Base-by-base conservation (phyloP, 2,797 vertebrate species). In the Siniperca undulata region DNA sequence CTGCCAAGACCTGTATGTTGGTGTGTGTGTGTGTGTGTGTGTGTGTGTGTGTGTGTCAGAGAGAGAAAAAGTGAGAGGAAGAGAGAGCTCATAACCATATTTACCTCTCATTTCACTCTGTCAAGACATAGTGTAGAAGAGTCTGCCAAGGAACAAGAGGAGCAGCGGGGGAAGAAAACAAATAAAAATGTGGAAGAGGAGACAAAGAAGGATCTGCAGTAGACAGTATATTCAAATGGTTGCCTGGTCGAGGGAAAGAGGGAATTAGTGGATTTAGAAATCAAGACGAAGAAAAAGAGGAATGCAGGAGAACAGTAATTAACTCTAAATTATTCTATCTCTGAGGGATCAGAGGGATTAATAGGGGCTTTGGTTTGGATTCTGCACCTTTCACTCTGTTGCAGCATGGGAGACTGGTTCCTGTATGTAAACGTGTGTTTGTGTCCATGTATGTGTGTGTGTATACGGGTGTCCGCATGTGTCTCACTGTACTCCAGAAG, bases 321-420 rank as follows among this genome's bases (percentile, higher is more conserved):
- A 94, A 92, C 78, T 91, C 88, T 87, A 89, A 93, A 92, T 93
- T 93, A 88, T 93, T 92, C 88, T 91, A 92, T 93, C 93, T 92
- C 70, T 14, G 70, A 80, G 84, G 94, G 89, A 92, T 94, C 86
- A 77, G 77, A 48, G 66, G 91, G 93, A 95, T 95, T 95, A 94
- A 88, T 91, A 61, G 22, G 38, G 68, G 90, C 84, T 94, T 94
- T 90, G 86, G 76, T 88, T 83, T 83, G 86, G 90, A 91, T 94
- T 90, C 69, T 86, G 87, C 84, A 90, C 90, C 86, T 92, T 90
- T 90, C 81, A 61, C 73, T 86, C 74, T 62, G 74, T 86, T 92
- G 86, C 83, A 68, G 81, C 79, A 84, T 83, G 82, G 74, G 86
- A 88, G 79, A 90, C 88, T 85, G 87, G 78, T 81, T 90, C 77